These are phyloP conservation scores for Torymus aiolomorphi DNA, from an alignment of 2,888 invertebrate species.

Conservation along the genomic window DNA sequence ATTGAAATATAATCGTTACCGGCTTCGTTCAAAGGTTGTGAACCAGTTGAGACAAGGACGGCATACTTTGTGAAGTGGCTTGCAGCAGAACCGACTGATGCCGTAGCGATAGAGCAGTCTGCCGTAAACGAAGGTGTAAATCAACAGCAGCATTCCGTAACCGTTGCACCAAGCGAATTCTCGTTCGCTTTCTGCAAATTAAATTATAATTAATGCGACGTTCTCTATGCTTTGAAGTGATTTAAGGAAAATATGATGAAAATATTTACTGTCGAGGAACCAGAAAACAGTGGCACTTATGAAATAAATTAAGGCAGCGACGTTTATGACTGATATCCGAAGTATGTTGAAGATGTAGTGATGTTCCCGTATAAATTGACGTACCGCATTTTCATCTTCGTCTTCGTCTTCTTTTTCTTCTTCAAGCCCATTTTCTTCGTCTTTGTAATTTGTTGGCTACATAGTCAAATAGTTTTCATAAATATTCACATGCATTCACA, in stretches of 20 bases:
- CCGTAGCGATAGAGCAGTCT: slow-evolving; percentile 81
- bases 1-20: neutral
- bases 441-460: too few species aligned
- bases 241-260: neutral
- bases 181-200: slow-evolving; percentile 60
- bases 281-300: slow-evolving; percentile 67
- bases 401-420: neutral
- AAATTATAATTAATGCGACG: neutral
- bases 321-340: slow-evolving; percentile 61
- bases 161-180: slow-evolving; percentile 79
- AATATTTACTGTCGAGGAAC: slow-evolving; percentile 62
- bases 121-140: slow-evolving; percentile 80
- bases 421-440: neutral
- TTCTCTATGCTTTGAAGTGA: neutral
- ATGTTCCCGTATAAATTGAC: slow-evolving; percentile 7
- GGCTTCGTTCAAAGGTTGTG: neutral
- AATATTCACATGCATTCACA: too few species aligned
- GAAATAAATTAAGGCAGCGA: slow-evolving; percentile 64
- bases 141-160: slow-evolving; percentile 83
- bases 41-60: neutral
- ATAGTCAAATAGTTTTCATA: too few species aligned
- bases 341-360: slow-evolving; percentile 8
- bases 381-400: slow-evolving; percentile 22
- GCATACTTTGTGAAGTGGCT: slow-evolving; percentile 5
- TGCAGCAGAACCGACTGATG: slow-evolving; percentile 76